Percentiles rank a stretch among this genome's conserved stretches.
phyloP scores from a whole-genome alignment of 2,113 vertebrate species.

The Phrynosoma platyrhinos region DNA sequence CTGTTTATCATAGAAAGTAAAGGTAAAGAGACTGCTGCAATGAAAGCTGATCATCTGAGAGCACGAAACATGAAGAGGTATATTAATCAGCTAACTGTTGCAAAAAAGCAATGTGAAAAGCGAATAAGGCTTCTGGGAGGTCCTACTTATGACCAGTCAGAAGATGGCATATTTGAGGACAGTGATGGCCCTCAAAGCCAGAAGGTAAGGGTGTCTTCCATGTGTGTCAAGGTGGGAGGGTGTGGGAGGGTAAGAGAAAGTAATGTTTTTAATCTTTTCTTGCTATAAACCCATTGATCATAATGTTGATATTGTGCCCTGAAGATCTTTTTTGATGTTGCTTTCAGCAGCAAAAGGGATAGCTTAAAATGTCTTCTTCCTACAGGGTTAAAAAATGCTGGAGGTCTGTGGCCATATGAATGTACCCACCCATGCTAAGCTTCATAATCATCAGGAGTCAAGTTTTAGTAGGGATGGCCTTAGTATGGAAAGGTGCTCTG shows the following conservation, averaged over 20 bases:
- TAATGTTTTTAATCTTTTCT: neutral
- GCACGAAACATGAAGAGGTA: constrained; percentile 98
- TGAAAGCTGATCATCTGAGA: constrained; percentile 96
- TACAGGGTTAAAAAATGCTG: neutral
- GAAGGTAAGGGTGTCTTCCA: constrained; percentile 79
- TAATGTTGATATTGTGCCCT: too few species aligned
- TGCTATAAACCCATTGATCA: neutral
- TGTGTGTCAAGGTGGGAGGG: neutral
- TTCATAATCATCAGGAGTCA: neutral
- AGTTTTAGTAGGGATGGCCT: neutral
- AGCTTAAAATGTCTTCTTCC: neutral
- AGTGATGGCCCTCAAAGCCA: constrained; percentile 89
- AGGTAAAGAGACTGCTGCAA: constrained; percentile 94
- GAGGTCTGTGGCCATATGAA: neutral
- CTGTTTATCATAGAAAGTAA: constrained; percentile 78
- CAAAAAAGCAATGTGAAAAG: constrained; percentile 99
- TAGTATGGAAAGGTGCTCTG: neutral
- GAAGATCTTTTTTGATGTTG: neutral
- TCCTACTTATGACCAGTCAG: constrained; percentile 90
- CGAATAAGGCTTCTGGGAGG: constrained; percentile 91
- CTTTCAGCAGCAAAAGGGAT: neutral
- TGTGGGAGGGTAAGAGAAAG: neutral
- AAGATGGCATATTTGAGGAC: constrained; percentile 86
- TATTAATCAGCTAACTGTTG: constrained; percentile 97
- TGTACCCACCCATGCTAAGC: neutral